A percentile compares a stretch with the other conserved stretches of the same genome.
Conservation (phyloP, 2,797 vertebrate species). For the Paguma larvata region DNA sequence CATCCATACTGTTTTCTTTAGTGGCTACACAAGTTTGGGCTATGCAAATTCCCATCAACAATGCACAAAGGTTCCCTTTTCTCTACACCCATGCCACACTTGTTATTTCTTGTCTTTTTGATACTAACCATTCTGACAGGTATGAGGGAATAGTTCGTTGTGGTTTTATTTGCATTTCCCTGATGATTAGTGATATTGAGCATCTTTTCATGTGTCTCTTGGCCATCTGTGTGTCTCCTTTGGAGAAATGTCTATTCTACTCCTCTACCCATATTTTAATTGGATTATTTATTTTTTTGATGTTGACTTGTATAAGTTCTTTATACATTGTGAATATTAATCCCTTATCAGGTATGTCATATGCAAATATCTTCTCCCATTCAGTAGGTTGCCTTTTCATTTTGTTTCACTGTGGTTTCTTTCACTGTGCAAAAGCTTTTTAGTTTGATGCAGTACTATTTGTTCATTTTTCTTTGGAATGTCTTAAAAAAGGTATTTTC, state of each 20-base stretch:
- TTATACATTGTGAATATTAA: not conserved
- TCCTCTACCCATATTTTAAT: not conserved
- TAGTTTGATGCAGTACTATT: not conserved
- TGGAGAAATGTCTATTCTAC: not conserved
- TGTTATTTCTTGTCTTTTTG: not conserved
- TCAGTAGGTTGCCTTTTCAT: not conserved
- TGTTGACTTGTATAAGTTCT: not conserved
- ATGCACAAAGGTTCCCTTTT: not conserved
- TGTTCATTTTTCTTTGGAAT: constrained; percentile 1
- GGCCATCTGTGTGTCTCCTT: not conserved
- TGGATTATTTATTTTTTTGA: not conserved
- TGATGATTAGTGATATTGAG: not conserved
- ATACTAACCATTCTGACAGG: not conserved
- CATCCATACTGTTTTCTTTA: not conserved
- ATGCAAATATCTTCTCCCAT: not conserved
- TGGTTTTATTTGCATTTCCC: not conserved
- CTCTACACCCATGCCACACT: not conserved
- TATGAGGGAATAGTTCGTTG: not conserved
- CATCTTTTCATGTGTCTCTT: not conserved
- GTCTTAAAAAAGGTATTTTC: constrained; percentile 6
- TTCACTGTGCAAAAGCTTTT: not conserved
- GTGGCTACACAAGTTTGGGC: not conserved
- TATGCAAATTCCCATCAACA: not conserved
- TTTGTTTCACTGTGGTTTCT: not conserved
- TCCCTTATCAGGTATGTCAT: not conserved